These are phyloP conservation scores for Nipponia nippon DNA, from an alignment of 2,113 vertebrate species.

Conservation along the genomic window DNA sequence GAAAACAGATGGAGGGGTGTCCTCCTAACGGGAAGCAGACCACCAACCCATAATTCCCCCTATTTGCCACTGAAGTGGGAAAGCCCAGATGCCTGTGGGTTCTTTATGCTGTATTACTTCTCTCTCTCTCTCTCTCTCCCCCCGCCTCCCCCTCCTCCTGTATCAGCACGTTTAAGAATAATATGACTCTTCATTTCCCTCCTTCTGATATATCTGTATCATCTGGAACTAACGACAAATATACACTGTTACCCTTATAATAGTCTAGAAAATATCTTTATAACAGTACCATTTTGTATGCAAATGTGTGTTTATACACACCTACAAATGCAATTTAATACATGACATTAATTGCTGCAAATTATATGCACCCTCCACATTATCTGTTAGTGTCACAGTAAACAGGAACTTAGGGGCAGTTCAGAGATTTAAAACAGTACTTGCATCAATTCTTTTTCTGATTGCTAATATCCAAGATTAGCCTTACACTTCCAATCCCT, in stretches of 20 bases:
- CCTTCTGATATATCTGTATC: constrained; percentile 11
- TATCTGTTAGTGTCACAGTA: background rate
- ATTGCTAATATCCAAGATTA: background rate
- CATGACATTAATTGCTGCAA: background rate
- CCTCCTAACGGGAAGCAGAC: constrained; percentile 68
- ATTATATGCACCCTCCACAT: background rate
- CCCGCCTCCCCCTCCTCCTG: background rate
- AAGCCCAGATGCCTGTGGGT: constrained; percentile 74
- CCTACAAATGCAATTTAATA: background rate
- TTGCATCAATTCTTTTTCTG: background rate
- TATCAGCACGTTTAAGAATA: constrained; percentile 57
- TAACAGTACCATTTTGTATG: background rate
- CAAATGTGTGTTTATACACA: background rate
- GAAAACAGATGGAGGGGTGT: constrained; percentile 81
- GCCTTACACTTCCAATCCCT: background rate
- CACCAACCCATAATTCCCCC: constrained; percentile 78
- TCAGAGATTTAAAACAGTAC: background rate
- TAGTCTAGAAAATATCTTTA: background rate
- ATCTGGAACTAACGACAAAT: constrained; percentile 20
- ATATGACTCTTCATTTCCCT: constrained; percentile 57
- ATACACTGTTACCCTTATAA: background rate
- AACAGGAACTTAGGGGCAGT: background rate
- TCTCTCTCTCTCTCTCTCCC: constrained; percentile 43
- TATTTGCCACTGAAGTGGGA: constrained; percentile 78
- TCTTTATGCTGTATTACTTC: constrained; percentile 77